Evolutionary conservation across 2,888 invertebrate genomes (phyloP), one percentile per base, ranked within the genome.

Genomic region (Rapana venosa): DNA sequence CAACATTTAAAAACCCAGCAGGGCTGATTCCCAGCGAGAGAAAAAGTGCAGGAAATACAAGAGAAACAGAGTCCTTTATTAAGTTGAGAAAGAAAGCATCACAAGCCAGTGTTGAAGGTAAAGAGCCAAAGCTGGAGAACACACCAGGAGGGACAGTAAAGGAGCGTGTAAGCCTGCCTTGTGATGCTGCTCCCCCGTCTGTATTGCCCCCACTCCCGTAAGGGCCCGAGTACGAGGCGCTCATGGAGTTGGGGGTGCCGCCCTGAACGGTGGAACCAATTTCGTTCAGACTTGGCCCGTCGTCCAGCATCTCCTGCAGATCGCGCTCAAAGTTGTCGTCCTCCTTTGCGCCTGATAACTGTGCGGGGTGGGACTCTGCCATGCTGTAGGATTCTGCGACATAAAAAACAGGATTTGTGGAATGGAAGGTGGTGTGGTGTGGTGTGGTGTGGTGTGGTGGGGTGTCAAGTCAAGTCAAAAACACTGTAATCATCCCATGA

Each of bases 291-390:
- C 92, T 93, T 11, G 95, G 95, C 13, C 94, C 96, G 91, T 95
- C 96, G 87, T 95, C 95, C 91, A 96, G 91, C 92, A 95, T 95
- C 89, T 96, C 95, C 87, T 95, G 94, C 77, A 95, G 92, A 89
- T 96, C 95, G 77, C 94, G 92, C 90, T 95, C 95, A 94, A 95
- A 95, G 66, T 94, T 94, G 91, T 95, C 95, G 84, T 95, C 95
- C 87, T 94, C 94, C 85, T 92, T 92, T 8, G 47, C 81, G 30
- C 93, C 93, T 90, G 93, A 92, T 88, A 92, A 17, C 70, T 89
- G 58, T 2, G 86, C 58, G 17, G 91, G 86, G 56, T 90, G 90
- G 56, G 79, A 74, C 66, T 92, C 90, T 47, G 90, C 89, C 90
- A 91, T 90, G 61, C 47, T 92, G 87, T 87, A 79, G 47, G 79